phyloP scores from a whole-genome alignment of 1,140 invertebrate species.

The Contarinia nasturtii region DNA sequence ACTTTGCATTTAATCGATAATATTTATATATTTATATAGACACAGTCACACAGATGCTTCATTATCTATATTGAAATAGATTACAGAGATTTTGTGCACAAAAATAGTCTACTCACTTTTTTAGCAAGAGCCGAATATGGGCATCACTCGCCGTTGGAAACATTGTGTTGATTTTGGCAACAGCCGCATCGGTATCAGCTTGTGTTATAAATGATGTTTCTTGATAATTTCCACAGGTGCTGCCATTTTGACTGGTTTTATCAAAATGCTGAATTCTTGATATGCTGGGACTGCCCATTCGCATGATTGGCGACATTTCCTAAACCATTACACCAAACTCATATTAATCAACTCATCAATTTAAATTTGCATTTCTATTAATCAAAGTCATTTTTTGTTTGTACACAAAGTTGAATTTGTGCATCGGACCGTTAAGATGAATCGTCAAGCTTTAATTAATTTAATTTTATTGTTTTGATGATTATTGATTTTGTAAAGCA shows the following conservation, averaged over 20 bases:
- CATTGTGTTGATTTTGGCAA: slow-evolving; percentile 71
- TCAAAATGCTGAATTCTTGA: slow-evolving; percentile 27
- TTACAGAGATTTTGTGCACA: too few species aligned
- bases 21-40: too few species aligned
- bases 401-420: neutral
- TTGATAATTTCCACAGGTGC: slow-evolving; percentile 29
- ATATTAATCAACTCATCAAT: too few species aligned
- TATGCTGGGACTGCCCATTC: slow-evolving; percentile 23
- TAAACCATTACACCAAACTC: neutral
- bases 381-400: too few species aligned
- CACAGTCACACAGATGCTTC: too few species aligned
- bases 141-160: slow-evolving; percentile 78
- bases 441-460: too few species aligned
- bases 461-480: too few species aligned
- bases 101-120: slow-evolving; percentile 58
- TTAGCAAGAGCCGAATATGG: slow-evolving; percentile 66
- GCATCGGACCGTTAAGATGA: too few species aligned
- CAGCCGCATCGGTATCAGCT: slow-evolving; percentile 45
- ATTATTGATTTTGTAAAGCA: too few species aligned
- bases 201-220: slow-evolving; percentile 42
- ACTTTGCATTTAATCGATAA: too few species aligned
- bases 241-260: slow-evolving; percentile 9
- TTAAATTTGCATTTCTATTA: too few species aligned
- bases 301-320: slow-evolving; percentile 17
- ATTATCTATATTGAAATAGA: too few species aligned